Evolutionary conservation across 2,113 vertebrate species (phyloP).

Genomic region (Agapornis roseicollis): DNA sequence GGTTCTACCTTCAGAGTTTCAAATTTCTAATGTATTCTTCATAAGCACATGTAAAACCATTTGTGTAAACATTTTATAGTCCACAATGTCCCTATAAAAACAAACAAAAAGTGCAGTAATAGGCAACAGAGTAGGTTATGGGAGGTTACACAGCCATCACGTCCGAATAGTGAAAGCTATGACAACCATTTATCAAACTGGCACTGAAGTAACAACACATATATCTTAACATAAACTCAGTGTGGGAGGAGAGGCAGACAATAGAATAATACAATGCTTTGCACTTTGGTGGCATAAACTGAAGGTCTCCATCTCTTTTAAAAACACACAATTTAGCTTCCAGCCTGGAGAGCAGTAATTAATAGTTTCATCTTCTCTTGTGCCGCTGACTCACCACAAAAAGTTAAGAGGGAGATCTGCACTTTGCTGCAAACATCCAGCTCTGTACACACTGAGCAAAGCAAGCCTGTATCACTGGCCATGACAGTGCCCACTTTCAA

Average conservation of each 20-base stretch:
- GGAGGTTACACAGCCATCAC: constrained; percentile 19
- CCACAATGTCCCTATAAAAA: background rate
- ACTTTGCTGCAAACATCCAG: background rate
- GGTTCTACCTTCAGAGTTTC: background rate
- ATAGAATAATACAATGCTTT: background rate
- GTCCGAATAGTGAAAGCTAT: constrained; percentile 31
- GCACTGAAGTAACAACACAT: constrained; percentile 17
- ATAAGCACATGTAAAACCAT: background rate
- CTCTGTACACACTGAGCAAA: background rate
- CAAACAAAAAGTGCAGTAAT: background rate
- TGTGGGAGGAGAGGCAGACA: background rate
- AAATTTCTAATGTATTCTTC: background rate
- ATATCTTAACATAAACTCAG: constrained; percentile 6
- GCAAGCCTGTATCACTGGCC: accelerated
- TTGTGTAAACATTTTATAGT: background rate
- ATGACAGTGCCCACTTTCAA: background rate
- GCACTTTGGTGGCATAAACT: background rate
- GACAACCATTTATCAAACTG: constrained; percentile 28
- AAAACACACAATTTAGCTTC: background rate
- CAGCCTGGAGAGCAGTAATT: background rate
- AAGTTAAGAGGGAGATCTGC: background rate
- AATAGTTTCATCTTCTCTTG: background rate
- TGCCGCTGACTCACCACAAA: background rate
- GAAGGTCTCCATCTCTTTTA: background rate
- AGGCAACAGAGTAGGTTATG: background rate